These are phyloP conservation scores for Centropus unirufus DNA, from an alignment of 2,113 vertebrate genomes.

Conservation along the genomic window DNA sequence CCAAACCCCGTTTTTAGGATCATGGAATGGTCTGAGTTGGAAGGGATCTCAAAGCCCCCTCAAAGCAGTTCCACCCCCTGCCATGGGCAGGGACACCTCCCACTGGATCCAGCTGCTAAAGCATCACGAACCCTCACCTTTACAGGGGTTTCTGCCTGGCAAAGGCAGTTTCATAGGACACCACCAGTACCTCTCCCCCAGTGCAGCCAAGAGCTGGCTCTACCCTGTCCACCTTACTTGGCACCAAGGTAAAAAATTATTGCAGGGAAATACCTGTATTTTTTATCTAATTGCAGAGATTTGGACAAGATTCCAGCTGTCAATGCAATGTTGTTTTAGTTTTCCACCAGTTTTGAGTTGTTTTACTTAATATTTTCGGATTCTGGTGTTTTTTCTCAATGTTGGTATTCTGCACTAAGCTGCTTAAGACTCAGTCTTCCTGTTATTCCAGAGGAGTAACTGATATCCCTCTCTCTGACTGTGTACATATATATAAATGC, in stretches of 20 bases:
- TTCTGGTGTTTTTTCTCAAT: neutral
- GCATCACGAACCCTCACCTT: too few relatives aligned
- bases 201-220: fast-evolving
- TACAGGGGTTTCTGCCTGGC: neutral
- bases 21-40: too few relatives aligned
- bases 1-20: neutral
- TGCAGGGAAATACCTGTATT: fast-evolving
- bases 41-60: too few relatives aligned
- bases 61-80: too few relatives aligned
- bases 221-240: too few relatives aligned
- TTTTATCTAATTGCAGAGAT: neutral
- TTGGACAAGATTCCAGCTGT: neutral
- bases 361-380: neutral
- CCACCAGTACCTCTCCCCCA: too few relatives aligned
- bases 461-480: neutral
- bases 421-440: neutral
- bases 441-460: fast-evolving
- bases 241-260: neutral
- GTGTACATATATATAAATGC: fast-evolving
- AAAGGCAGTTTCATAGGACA: neutral
- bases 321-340: neutral
- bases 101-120: too few relatives aligned
- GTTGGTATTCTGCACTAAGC: neutral
- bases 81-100: too few relatives aligned
- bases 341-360: neutral